A percentile compares a stretch with the other conserved stretches of the same genome.
Conservation (phyloP, 2,113 vertebrate species). For the Corythoichthys intestinalis region DNA sequence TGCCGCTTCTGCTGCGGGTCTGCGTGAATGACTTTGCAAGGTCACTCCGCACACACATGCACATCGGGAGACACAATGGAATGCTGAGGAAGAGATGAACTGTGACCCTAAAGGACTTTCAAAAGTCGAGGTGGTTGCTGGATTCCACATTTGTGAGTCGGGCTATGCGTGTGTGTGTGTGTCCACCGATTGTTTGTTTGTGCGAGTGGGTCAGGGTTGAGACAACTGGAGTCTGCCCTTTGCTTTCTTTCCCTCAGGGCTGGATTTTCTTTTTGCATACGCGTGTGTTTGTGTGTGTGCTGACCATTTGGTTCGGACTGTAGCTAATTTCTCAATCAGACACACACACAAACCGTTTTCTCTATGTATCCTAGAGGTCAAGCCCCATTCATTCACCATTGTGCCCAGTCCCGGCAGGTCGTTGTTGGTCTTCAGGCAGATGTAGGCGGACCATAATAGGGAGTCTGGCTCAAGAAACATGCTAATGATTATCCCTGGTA, state of each 20-base stretch:
- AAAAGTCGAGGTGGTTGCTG: constrained; percentile 57
- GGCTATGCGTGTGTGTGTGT: constrained; percentile 22
- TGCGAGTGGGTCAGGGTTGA: constrained; percentile 68
- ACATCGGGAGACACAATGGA: constrained; percentile 40
- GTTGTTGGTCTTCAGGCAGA: constrained; percentile 56
- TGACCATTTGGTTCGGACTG: constrained; percentile 70
- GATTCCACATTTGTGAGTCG: constrained; percentile 45
- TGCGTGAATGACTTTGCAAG: constrained; percentile 60
- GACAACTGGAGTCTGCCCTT: constrained; percentile 74
- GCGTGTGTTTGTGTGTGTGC: constrained; percentile 30
- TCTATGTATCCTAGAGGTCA: constrained; percentile 62
- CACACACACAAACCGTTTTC: constrained; percentile 68
- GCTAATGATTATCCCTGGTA: constrained; percentile 43
- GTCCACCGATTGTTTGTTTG: constrained; percentile 59
- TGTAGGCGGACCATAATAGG: constrained; percentile 50
- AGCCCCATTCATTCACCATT: constrained; percentile 60
- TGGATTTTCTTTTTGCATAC: constrained; percentile 34
- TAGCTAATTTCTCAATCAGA: constrained; percentile 74
- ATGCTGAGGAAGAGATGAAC: constrained; percentile 55
- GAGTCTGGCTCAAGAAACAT: constrained; percentile 42
- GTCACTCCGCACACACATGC: constrained; percentile 50
- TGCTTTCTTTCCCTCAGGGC: constrained; percentile 67
- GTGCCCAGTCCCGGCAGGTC: constrained; percentile 60
- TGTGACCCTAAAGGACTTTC: constrained; percentile 67
- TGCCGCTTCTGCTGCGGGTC: constrained; percentile 43